Evolutionary conservation across 2,888 invertebrate species (phyloP).

Genomic region (Galerucella calmariensis): DNA sequence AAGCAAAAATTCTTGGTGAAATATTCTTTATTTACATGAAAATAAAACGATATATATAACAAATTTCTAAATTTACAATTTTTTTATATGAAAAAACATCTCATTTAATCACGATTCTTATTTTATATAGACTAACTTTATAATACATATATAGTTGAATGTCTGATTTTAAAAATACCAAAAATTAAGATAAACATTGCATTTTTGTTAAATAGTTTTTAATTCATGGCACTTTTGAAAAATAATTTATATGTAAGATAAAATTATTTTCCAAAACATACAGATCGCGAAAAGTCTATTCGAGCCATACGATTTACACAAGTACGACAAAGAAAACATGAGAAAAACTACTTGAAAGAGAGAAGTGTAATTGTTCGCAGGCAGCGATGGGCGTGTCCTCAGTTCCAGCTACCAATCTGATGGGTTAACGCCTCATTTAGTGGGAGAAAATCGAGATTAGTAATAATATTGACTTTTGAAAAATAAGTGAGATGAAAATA

Average conservation of each 20-base stretch:
- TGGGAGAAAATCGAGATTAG: no score
- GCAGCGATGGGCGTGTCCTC: no score
- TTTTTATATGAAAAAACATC: background rate
- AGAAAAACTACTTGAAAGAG: no score
- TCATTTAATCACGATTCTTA: background rate
- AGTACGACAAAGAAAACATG: no score
- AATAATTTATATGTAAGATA: background rate
- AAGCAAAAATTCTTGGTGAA: background rate
- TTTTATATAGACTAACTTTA: background rate
- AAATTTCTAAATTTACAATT: constrained; percentile 8
- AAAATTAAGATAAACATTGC: background rate
- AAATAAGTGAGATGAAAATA: no score
- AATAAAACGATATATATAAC: constrained; percentile 7
- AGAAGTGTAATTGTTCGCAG: no score
- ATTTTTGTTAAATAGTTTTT: background rate
- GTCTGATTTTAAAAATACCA: background rate
- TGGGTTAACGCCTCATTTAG: no score
- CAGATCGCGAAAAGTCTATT: no score
- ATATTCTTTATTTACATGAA: constrained; percentile 12
- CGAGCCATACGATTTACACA: no score
- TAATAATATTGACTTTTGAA: no score
- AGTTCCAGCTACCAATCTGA: no score
- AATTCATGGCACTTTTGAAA: background rate
- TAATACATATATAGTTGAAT: background rate
- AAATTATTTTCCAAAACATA: no score